A percentile compares a stretch with the other conserved stretches of the same genome.
Conservation (phyloP, 2,888 invertebrate genomes). For the Brachycybe producta region DNA sequence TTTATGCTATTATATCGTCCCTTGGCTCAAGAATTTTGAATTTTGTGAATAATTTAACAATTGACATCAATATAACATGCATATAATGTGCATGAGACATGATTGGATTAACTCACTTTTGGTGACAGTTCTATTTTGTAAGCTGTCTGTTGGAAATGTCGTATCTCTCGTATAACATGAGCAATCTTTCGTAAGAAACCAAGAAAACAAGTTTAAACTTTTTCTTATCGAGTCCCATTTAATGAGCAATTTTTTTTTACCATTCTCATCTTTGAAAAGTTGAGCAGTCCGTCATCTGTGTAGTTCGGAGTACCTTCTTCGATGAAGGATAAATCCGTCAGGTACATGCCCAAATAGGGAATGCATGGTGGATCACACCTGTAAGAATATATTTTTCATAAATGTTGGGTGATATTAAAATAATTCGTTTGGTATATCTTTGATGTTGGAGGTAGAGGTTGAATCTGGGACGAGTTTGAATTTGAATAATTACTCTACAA, state of each 20-base stretch:
- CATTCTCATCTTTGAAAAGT: conserved; percentile 93
- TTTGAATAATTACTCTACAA: no score
- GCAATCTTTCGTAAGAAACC: conserved; percentile 53
- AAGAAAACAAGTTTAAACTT: conserved; percentile 20
- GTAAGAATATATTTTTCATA: conserved; percentile 16
- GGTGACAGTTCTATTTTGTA: conserved; percentile 78
- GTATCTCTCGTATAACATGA: conserved; percentile 79
- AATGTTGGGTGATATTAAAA: background rate
- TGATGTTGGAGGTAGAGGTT: no score
- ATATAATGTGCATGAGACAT: no score
- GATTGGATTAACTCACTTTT: conserved; percentile 41
- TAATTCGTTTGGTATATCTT: no score
- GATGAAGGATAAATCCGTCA: conserved; percentile 81
- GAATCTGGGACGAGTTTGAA: no score
- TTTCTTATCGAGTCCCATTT: background rate
- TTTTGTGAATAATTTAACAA: no score
- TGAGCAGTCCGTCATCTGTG: conserved; percentile 73
- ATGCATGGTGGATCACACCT: conserved; percentile 75
- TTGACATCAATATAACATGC: no score
- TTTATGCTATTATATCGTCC: no score
- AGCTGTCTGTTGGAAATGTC: conserved; percentile 79
- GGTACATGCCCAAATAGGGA: conserved; percentile 74
- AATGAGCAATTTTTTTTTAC: conserved; percentile 39
- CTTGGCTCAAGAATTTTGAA: no score
- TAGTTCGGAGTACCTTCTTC: conserved; percentile 86